These are phyloP conservation scores for Cossypha niveicapilla DNA, from an alignment of 2,797 vertebrate species.

Conservation along the genomic window DNA sequence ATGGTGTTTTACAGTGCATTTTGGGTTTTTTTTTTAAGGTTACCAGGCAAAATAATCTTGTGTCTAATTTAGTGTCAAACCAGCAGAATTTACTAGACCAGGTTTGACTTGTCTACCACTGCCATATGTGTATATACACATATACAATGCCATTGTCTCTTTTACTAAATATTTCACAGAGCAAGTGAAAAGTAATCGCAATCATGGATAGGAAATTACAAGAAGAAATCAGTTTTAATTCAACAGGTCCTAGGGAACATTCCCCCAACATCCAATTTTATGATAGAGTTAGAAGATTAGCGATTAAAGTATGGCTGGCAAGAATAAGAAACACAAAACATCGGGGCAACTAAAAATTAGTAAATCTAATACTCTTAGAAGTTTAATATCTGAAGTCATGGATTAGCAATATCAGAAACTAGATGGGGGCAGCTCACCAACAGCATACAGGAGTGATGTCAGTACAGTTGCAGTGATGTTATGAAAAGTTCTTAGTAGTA, in stretches of 20 bases:
- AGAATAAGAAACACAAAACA: background rate
- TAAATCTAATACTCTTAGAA: background rate
- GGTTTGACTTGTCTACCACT: background rate
- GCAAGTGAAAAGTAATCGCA: background rate
- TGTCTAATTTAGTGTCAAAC: background rate
- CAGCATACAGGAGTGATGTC: background rate
- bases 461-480: accelerated
- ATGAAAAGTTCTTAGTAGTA: background rate
- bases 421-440: background rate
- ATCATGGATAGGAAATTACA: background rate
- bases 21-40: background rate
- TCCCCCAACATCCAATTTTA: background rate
- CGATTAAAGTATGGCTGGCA: background rate
- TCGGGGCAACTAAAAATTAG: background rate
- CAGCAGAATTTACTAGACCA: background rate
- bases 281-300: background rate
- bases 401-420: background rate
- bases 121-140: background rate
- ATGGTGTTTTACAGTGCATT: background rate
- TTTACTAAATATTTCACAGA: background rate
- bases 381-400: background rate
- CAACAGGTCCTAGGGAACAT: background rate
- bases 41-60: background rate
- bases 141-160: background rate
- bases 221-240: background rate